Conservation (phyloP, 1,140 invertebrate species). For the Drosophila kepulauana region DNA sequence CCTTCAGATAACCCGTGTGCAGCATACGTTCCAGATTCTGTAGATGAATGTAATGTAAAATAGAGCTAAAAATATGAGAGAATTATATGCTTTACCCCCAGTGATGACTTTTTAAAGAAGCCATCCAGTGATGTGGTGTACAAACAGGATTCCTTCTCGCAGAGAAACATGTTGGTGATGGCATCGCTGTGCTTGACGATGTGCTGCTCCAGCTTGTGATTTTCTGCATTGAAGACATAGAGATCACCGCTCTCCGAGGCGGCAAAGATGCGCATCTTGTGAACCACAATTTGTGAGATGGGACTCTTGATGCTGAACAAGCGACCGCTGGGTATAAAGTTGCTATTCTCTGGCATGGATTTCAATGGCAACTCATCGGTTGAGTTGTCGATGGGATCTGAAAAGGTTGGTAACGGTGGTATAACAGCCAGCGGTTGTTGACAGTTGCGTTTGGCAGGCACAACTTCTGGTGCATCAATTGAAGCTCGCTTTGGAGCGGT, state of each 20-base stretch:
- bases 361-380: conserved; percentile 45
- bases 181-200: conserved; percentile 83
- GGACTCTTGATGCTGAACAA: conserved; percentile 56
- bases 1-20: conserved; percentile 75
- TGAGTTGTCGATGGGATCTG: conserved; percentile 37
- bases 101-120: conserved; percentile 72
- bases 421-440: conserved; percentile 52
- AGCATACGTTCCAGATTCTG: conserved; percentile 71
- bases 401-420: conserved; percentile 51
- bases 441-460: conserved; percentile 13
- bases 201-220: conserved; percentile 85
- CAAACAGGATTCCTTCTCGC: conserved; percentile 50
- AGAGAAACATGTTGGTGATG: conserved; percentile 76
- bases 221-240: conserved; percentile 85
- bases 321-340: conserved; percentile 52
- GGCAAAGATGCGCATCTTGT: conserved; percentile 79
- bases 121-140: conserved; percentile 81
- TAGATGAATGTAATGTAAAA: not conserved
- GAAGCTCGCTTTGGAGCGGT: too few relatives aligned
- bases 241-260: conserved; percentile 87
- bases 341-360: not conserved
- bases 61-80: not conserved
- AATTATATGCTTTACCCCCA: conserved; percentile 55
- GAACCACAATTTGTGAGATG: conserved; percentile 72
- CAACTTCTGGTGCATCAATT: not conserved